Base-by-base conservation (phyloP, 2,888 invertebrate species). In the Drosophila nigricruria region DNA sequence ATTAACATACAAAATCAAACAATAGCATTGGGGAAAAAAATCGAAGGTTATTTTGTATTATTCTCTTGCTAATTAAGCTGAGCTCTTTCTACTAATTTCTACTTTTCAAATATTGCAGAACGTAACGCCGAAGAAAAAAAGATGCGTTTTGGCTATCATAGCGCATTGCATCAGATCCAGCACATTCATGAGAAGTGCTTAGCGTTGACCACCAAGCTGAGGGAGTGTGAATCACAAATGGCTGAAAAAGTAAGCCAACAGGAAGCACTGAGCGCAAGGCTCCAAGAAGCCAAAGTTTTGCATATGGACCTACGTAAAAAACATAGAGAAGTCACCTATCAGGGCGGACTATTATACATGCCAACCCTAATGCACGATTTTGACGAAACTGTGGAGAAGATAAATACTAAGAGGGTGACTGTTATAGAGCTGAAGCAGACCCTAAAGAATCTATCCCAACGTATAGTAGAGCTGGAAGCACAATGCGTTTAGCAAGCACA, bases 161-260 rank as follows among this genome's bases (percentile, higher is more conserved):
- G 74, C 1, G 86, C 91, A 3, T 58, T 91, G 8, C 91, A 92
- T 52, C 65, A 81, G 4, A 71, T 89, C 20, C 80, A 90, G 0
- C 92, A 92, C 60, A 79, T 88, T n/a, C 88, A 82, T 3, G 92
- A 92, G 63, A 91, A 91, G 63, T 73, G 82, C 2, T 70, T 73
- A 5, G 82, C 89, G 58, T 8, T 90, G 2, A 50, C 30, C 0
- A 71, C 73, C 6, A 81, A 73, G 1, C 43, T 85, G 4, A 8
- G 8, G 0, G 8, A 20, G 2, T 4, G 10, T 6, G 8, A 1
- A 1, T 0, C 0, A 0, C 9, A 25, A 9, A 5, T 47, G 27
- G 1, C 1, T 27, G 10, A n/a, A 10, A 47, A n/a, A 5, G 3
- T 10, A 0, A 20, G 36, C 6, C 61, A 76, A 42, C 32, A 10